Conservation (phyloP, 2,113 vertebrate genomes). For the Varanus komodoensis region DNA sequence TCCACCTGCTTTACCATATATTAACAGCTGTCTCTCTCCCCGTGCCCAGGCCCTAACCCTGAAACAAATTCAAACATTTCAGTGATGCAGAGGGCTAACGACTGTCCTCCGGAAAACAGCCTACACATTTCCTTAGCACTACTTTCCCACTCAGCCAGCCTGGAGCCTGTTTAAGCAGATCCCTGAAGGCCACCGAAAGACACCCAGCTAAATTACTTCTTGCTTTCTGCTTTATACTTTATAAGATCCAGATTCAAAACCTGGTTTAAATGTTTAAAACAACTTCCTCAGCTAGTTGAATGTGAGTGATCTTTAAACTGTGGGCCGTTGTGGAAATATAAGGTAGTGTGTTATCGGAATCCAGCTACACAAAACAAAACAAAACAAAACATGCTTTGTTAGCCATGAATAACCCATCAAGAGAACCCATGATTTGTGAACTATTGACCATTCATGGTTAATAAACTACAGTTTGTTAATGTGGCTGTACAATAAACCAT, state of each 20-base stretch:
- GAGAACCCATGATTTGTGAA: no score
- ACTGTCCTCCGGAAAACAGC: slow-evolving; percentile 4
- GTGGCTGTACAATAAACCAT: no score
- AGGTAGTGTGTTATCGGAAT: no score
- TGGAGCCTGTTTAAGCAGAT: slow-evolving; percentile 13
- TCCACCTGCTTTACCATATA: slow-evolving; percentile 26
- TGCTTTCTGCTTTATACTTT: no score
- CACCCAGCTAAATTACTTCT: neutral
- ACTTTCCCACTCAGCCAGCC: neutral
- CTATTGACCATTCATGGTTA: no score
- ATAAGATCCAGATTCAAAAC: neutral
- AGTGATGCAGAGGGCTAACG: neutral
- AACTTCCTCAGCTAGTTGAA: neutral
- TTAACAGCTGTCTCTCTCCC: slow-evolving; percentile 20
- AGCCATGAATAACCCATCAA: no score
- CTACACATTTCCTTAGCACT: neutral
- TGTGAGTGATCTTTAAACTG: no score
- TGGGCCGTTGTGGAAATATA: no score
- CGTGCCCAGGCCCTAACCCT: slow-evolving; percentile 12
- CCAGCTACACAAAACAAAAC: no score
- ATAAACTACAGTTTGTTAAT: no score
- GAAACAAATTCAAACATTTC: slow-evolving; percentile 10
- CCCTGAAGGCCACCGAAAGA: neutral
- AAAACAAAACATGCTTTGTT: no score
- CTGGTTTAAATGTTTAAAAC: neutral